Percentiles rank a stretch among this genome's conserved stretches.
Evolutionary conservation across 2,888 invertebrate species (phyloP).

Genomic region (Eretmocerus hayati): DNA sequence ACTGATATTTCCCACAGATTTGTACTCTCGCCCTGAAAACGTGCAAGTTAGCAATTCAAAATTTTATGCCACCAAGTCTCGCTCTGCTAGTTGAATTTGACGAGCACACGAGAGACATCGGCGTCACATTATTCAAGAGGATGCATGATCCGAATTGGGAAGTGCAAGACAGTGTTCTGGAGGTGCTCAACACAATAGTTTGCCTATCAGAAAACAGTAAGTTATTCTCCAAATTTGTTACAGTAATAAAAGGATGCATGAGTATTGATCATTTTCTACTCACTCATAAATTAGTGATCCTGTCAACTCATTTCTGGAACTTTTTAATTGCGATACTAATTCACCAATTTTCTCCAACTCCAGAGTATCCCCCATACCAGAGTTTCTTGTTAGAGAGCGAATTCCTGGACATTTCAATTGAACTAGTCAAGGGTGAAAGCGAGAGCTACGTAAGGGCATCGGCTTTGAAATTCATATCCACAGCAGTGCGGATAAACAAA

Average conservation of each 20-base stretch:
- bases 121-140: conserved; percentile 61
- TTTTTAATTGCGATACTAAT: background rate
- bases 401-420: conserved; percentile 58
- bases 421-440: conserved; percentile 60
- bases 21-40: conserved; percentile 65
- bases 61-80: conserved; percentile 71
- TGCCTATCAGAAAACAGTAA: conserved; percentile 65
- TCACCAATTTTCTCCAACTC: conserved; percentile 29
- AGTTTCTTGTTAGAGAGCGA: conserved; percentile 60
- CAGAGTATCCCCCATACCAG: conserved; percentile 75
- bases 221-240: conserved; percentile 28
- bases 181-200: conserved; percentile 64
- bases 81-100: conserved; percentile 64
- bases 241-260: background rate
- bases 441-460: conserved; percentile 73
- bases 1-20: conserved; percentile 48
- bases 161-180: conserved; percentile 69
- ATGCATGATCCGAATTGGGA: conserved; percentile 72
- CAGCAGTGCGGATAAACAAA: conserved; percentile 58
- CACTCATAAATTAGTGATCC: too few relatives aligned
- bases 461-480: conserved; percentile 63
- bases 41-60: conserved; percentile 62
- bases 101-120: conserved; percentile 57
- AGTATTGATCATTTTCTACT: background rate
- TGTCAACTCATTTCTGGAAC: too few relatives aligned